These are phyloP conservation scores for Hydroisotoma schaefferi DNA, from an alignment of 2,888 invertebrate species.

Conservation along the genomic window DNA sequence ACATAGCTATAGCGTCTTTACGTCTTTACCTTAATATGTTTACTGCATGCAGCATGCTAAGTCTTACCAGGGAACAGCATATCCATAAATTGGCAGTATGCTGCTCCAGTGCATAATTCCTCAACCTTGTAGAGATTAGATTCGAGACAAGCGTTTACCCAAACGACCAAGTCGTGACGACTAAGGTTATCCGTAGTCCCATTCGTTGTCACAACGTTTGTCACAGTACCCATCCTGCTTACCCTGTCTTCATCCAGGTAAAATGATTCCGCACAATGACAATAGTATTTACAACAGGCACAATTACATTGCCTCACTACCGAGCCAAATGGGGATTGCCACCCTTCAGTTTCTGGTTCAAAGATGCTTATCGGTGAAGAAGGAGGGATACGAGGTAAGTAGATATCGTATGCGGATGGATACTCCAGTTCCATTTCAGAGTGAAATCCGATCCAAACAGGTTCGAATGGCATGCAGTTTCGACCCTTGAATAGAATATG, in stretches of 20 bases:
- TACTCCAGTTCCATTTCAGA: slow-evolving; percentile 6
- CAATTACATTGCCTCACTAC: slow-evolving; percentile 39
- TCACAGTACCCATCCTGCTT: slow-evolving; percentile 68
- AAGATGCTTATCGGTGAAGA: slow-evolving; percentile 25
- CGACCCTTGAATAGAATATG: too few relatives aligned
- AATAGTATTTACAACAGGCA: slow-evolving; percentile 42
- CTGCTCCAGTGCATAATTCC: slow-evolving; percentile 95
- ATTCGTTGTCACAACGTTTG: slow-evolving; percentile 97
- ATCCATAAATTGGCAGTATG: slow-evolving; percentile 99
- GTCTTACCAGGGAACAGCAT: slow-evolving; percentile 81
- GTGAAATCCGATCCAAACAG: too few relatives aligned
- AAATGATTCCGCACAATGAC: slow-evolving; percentile 41
- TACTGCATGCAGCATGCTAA: too few relatives aligned
- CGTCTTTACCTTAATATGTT: not conserved
- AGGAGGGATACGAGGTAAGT: slow-evolving; percentile 29
- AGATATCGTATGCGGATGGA: slow-evolving; percentile 5
- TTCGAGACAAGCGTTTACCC: slow-evolving; percentile 96
- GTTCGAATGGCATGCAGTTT: too few relatives aligned
- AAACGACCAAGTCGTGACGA: slow-evolving; percentile 95
- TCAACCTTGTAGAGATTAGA: slow-evolving; percentile 94
- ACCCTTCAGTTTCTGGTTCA: slow-evolving; percentile 28
- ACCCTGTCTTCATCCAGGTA: slow-evolving; percentile 24
- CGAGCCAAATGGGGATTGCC: slow-evolving; percentile 19
- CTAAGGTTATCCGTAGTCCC: slow-evolving; percentile 96
- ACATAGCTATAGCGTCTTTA: not conserved